These are phyloP conservation scores for Cinclus mexicanus DNA, from an alignment of 2,113 vertebrate species.

Conservation along the genomic window DNA sequence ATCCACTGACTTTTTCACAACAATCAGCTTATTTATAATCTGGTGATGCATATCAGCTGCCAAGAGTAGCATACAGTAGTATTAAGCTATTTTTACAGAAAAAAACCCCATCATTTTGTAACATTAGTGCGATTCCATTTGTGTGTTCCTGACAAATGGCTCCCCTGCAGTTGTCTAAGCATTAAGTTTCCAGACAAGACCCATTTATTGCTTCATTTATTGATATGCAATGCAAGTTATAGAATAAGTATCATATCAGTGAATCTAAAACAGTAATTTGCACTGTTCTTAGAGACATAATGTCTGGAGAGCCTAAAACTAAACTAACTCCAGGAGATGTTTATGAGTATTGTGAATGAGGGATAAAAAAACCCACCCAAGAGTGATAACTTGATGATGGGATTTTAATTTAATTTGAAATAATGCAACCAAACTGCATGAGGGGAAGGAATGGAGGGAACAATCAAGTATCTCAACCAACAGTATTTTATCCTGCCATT, in stretches of 20 bases:
- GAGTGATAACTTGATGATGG: constrained; percentile 10
- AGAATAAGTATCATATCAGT: constrained; percentile 3
- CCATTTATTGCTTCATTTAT: constrained; percentile 45
- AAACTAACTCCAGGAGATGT: neutral
- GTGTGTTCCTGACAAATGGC: constrained; percentile 14
- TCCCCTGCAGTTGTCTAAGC: neutral
- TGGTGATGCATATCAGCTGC: neutral
- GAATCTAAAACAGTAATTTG: constrained; percentile 21
- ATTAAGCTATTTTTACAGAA: neutral
- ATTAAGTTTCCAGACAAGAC: constrained; percentile 39
- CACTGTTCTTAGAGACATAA: neutral
- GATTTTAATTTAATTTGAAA: constrained; percentile 68
- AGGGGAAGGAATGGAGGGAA: constrained; percentile 34
- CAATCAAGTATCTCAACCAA: constrained; percentile 61
- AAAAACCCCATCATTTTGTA: neutral
- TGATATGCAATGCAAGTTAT: constrained; percentile 27
- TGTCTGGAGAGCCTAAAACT: constrained; percentile 5
- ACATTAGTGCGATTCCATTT: constrained; percentile 26
- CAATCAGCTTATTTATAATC: constrained; percentile 27
- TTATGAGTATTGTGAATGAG: constrained; percentile 19
- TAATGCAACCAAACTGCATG: constrained; percentile 42
- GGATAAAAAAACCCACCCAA: neutral
- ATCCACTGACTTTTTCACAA: constrained; percentile 32
- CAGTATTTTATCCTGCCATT: constrained; percentile 62
- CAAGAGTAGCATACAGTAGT: neutral